phyloP scores from a whole-genome alignment of 2,797 vertebrate genomes.

The Sebastes aleutianus region DNA sequence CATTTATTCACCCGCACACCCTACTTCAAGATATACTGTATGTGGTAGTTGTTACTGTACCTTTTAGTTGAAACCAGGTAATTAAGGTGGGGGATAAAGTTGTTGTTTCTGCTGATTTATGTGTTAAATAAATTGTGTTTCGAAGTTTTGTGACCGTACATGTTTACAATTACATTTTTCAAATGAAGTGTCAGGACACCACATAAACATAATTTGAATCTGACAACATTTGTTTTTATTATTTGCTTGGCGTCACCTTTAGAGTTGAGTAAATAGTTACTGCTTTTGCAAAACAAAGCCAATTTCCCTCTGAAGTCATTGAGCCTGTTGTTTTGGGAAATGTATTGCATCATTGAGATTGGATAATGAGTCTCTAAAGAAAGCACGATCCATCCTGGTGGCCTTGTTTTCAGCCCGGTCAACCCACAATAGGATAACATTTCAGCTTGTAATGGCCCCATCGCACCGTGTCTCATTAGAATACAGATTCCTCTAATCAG shows the following conservation, averaged over 20 bases:
- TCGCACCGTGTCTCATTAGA: conserved; percentile 56
- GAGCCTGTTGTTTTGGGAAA: conserved; percentile 49
- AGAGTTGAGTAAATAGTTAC: conserved; percentile 3
- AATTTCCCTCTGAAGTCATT: conserved; percentile 39
- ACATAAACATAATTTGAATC: neutral
- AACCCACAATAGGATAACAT: conserved; percentile 50
- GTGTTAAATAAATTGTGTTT: neutral
- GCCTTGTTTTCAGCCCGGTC: conserved; percentile 62
- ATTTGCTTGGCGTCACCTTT: neutral
- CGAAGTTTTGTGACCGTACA: neutral
- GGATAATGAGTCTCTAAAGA: conserved; percentile 62
- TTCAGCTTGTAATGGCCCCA: conserved; percentile 62
- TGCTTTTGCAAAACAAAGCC: conserved; percentile 27
- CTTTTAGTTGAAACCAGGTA: neutral
- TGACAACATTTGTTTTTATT: neutral
- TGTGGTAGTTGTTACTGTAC: neutral
- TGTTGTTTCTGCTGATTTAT: neutral
- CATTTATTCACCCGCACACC: neutral
- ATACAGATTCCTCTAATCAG: conserved; percentile 63
- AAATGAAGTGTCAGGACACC: neutral
- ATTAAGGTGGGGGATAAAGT: neutral
- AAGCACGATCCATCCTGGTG: conserved; percentile 41
- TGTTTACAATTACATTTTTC: neutral
- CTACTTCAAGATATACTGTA: neutral
- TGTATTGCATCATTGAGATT: conserved; percentile 52